phyloP scores from a whole-genome alignment of 2,888 invertebrate species.

The Creontiades dilutus region DNA sequence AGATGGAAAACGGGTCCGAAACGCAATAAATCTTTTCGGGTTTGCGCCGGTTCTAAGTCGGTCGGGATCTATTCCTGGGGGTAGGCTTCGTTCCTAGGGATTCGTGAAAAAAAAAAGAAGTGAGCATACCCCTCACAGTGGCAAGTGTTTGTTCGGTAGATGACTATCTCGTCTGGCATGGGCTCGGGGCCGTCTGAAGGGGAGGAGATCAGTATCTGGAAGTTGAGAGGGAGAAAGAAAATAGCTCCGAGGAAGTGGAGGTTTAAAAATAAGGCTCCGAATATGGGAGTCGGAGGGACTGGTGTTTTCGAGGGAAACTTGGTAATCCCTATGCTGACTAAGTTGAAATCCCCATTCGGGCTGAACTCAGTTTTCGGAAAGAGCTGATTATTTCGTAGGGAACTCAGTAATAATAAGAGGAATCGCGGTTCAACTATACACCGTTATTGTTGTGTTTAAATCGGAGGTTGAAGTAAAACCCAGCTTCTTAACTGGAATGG shows the following conservation, averaged over 20 bases:
- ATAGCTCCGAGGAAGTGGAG: background rate
- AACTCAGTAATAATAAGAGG: too few species aligned
- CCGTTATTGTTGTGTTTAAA: too few species aligned
- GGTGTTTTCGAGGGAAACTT: background rate
- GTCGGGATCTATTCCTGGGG: background rate
- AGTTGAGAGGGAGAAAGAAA: background rate
- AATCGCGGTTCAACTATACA: too few species aligned
- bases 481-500: too few species aligned
- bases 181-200: background rate
- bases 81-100: background rate
- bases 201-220: conserved; percentile 28
- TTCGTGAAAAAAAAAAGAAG: background rate
- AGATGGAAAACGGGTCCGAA: conserved; percentile 4
- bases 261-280: background rate
- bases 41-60: too few species aligned
- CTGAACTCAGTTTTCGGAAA: too few species aligned
- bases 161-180: conserved; percentile 7
- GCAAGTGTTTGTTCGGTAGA: conserved; percentile 1
- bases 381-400: too few species aligned
- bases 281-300: background rate
- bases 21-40: background rate
- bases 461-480: too few species aligned
- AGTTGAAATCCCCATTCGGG: too few species aligned
- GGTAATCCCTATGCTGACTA: too few species aligned
- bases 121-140: background rate